Evolutionary conservation across 2,888 invertebrate genomes (phyloP).

Genomic region (Saturnia japonica): DNA sequence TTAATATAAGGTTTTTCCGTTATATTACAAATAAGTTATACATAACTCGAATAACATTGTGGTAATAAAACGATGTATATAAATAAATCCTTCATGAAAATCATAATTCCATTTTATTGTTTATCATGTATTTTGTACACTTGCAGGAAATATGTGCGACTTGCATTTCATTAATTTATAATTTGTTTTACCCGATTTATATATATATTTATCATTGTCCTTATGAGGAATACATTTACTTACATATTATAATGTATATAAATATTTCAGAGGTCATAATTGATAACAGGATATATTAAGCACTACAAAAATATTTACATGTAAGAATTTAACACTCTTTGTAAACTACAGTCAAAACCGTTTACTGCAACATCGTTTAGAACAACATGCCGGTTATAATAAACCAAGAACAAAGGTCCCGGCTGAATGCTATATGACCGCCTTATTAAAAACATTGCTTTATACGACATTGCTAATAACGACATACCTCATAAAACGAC

Average conservation of each 20-base stretch:
- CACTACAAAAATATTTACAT: background rate
- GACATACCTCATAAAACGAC: too few species aligned
- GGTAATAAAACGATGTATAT: background rate
- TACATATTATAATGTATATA: background rate
- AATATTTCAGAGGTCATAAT: background rate
- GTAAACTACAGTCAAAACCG: too few species aligned
- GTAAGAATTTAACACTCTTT: background rate
- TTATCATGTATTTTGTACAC: background rate
- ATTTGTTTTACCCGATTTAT: background rate
- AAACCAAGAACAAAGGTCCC: too few species aligned
- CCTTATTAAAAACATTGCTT: too few species aligned
- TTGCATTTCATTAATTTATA: background rate
- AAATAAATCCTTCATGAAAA: background rate
- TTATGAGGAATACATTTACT: background rate
- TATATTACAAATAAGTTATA: background rate
- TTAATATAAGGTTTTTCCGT: slow-evolving; percentile 4
- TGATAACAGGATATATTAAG: background rate
- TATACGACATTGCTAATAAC: too few species aligned
- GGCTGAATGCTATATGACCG: too few species aligned
- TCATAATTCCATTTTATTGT: background rate
- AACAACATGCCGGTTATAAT: too few species aligned
- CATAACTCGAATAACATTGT: background rate
- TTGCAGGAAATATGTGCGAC: background rate
- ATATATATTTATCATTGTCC: background rate
- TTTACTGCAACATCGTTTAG: too few species aligned